A percentile compares a stretch with the other conserved stretches of the same genome.
Conservation (phyloP, 1,140 invertebrate genomes). For the Drosophila pruinosa region DNA sequence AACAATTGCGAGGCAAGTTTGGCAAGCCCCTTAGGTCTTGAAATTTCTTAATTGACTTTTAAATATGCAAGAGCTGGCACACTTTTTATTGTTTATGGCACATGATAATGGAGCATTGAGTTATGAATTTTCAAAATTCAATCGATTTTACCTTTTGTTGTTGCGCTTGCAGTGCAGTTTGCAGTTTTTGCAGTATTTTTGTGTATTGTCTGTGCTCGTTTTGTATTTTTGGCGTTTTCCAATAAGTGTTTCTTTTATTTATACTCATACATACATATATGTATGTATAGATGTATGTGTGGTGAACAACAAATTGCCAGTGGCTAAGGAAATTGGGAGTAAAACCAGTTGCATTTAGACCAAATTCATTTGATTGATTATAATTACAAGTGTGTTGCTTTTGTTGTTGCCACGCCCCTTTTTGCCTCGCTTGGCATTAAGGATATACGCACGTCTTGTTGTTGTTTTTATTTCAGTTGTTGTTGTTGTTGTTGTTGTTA, state of each 20-base stretch:
- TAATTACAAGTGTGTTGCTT: slow-evolving; percentile 27
- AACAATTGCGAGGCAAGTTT: neutral
- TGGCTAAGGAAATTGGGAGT: slow-evolving; percentile 37
- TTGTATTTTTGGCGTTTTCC: slow-evolving; percentile 26
- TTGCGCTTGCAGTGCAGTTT: neutral
- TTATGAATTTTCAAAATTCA: neutral
- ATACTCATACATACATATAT: neutral
- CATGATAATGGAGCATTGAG: neutral
- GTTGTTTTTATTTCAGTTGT: neutral
- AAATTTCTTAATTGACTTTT: neutral
- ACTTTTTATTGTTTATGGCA: slow-evolving; percentile 3
- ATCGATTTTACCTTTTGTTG: slow-evolving; percentile 49
- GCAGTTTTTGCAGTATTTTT: slow-evolving; percentile 21
- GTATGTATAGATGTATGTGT: slow-evolving; percentile 12
- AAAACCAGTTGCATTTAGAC: slow-evolving; percentile 41
- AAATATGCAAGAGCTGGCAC: neutral
- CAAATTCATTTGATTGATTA: slow-evolving; percentile 41
- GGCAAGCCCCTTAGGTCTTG: neutral
- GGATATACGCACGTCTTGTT: slow-evolving; percentile 10
- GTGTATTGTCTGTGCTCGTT: slow-evolving; percentile 16
- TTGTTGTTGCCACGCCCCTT: neutral
- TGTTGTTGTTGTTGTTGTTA: neutral
- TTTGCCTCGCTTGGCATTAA: slow-evolving; percentile 5
- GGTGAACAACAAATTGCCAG: slow-evolving; percentile 34
- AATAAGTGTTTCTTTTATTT: neutral